Evolutionary conservation across 37 sponge, comb jelly and placozoan species (phyloP), one percentile per base, ranked within the genome.

Genomic region (Eunapius fragilis): DNA sequence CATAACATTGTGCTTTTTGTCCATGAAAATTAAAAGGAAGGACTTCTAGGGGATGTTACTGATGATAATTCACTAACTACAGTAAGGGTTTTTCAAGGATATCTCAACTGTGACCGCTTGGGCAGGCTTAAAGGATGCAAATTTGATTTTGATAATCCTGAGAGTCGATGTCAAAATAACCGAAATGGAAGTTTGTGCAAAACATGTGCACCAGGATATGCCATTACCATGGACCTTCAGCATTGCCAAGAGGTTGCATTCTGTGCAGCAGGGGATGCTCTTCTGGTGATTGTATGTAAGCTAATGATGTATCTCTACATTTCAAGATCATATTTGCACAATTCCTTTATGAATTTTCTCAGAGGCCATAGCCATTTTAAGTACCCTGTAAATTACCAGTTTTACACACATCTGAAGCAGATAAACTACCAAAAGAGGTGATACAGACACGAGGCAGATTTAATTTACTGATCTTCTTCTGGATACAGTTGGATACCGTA

Each of bases 101-200:
- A 88, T 81, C 76, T 90, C 17, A 85, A 70, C 35, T 94, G 94
- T 31, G 23, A 19, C 0, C 69, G 30, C 28, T 85, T 87, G 71
- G 94, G 94, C 0, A 28, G 89, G 3, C 75, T 94, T 25, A 84
- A 88, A 9, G 94, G 94, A 1, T 94, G 94, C 68, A 69, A 72
- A 34, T 94, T 87, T 79, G 71, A 88, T 70, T 94, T 94, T 87
- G 94, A 94, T 76, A 14, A 88, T 50, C 49, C 22, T 12, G 77
- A 80, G 67, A 37, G 17, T 2, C 94, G 91, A 71, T 94, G 94
- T 79, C 47, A 31, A 3, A 45, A 25, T 72, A 88, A 89, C 25
- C 90, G 94, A 70, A 71, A 31, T 67, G 94, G 94, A 58, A 58
- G 58, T 58, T 58, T 58, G 58, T 58, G 58, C 58, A 58, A 58